phyloP scores from a whole-genome alignment of 2,797 vertebrate species.

The Leptoclinus maculatus region DNA sequence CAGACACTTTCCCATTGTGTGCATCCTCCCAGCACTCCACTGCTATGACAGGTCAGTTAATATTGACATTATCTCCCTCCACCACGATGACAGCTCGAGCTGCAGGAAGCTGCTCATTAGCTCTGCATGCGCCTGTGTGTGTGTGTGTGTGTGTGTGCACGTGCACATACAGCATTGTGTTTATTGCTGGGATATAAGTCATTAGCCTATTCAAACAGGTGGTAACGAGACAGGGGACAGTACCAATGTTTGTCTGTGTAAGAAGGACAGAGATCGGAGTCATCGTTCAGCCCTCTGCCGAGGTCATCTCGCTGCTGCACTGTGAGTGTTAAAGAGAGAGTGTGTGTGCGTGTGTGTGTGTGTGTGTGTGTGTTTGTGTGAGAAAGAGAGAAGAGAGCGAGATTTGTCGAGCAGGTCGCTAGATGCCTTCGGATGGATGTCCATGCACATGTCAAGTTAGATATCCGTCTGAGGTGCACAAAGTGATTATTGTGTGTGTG shows the following conservation, averaged over 20 bases:
- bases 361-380: constrained; percentile 6
- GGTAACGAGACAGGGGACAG: constrained; percentile 69
- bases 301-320: constrained; percentile 34
- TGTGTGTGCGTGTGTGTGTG: constrained; percentile 7
- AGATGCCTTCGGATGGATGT: constrained; percentile 29
- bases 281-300: constrained; percentile 58
- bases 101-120: constrained; percentile 76
- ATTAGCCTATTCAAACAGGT: constrained; percentile 79
- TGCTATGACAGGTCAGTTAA: constrained; percentile 78
- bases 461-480: constrained; percentile 43
- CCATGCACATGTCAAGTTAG: constrained; percentile 32
- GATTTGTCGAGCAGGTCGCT: constrained; percentile 30
- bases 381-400: not conserved
- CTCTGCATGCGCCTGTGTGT: constrained; percentile 43
- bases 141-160: not conserved
- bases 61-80: constrained; percentile 78
- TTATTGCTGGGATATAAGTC: constrained; percentile 63
- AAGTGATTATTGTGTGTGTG: constrained; percentile 18
- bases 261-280: constrained; percentile 66
- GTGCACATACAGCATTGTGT: constrained; percentile 20
- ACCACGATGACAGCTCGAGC: constrained; percentile 70
- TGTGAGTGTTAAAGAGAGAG: constrained; percentile 12
- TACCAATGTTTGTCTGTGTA: constrained; percentile 61
- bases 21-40: constrained; percentile 48
- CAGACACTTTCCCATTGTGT: constrained; percentile 58